Percentiles rank a stretch among this genome's conserved stretches.
phyloP scores from a whole-genome alignment of 2,113 vertebrate genomes.

The Lophotis ruficrista region DNA sequence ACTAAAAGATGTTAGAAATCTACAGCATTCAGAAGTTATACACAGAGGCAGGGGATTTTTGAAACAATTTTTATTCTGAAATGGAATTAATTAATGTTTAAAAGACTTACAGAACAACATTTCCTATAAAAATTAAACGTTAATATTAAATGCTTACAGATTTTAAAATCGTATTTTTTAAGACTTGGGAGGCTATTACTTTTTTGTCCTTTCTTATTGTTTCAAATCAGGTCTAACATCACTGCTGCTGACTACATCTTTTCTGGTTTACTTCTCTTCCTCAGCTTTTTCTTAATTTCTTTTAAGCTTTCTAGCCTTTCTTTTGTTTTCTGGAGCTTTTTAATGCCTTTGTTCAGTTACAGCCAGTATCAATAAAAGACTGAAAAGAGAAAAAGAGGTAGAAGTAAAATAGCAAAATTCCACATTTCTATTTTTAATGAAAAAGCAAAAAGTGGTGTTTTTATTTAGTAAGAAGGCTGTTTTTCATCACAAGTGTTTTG shows the following conservation, averaged over 20 bases:
- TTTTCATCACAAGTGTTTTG: background rate
- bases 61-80: background rate
- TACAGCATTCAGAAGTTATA: background rate
- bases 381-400: background rate
- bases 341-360: background rate
- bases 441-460: background rate
- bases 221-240: background rate
- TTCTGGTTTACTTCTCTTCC: background rate
- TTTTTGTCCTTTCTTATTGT: background rate
- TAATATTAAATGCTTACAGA: background rate
- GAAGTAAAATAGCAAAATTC: background rate
- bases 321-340: background rate
- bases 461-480: background rate
- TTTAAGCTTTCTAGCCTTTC: background rate
- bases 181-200: background rate
- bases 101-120: background rate
- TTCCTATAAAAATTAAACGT: background rate
- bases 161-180: background rate
- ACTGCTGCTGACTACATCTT: background rate
- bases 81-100: background rate
- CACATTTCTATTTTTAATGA: background rate
- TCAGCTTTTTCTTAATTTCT: background rate
- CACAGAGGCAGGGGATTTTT: rapidly evolving
- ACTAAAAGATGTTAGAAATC: background rate
- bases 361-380: background rate